Conservation (phyloP, 2,888 invertebrate genomes). For the Syrphus vitripennis region DNA sequence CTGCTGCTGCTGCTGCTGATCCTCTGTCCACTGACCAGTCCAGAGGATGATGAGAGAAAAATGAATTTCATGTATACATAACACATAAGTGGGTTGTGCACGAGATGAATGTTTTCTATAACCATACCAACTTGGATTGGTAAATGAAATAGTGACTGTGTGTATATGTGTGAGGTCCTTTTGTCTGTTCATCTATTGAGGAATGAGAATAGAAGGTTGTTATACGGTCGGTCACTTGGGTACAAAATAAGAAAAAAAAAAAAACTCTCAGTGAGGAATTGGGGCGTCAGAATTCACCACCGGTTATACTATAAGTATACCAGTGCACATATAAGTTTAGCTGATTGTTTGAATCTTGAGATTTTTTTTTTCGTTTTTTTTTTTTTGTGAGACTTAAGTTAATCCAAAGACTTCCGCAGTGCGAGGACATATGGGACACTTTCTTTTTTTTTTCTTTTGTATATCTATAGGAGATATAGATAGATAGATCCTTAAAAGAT, state of each 20-base stretch:
- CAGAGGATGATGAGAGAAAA: constrained; percentile 57
- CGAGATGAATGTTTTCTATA: constrained; percentile 57
- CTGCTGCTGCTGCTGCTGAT: constrained; percentile 30
- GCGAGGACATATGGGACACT: constrained; percentile 33
- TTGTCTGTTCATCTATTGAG: constrained; percentile 30
- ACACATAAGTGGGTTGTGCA: constrained; percentile 24
- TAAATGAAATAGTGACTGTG: not conserved
- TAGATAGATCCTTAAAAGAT: not conserved
- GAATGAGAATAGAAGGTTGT: constrained; percentile 46
- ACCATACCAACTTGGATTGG: constrained; percentile 6
- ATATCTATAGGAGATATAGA: not conserved
- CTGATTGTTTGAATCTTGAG: constrained; percentile 13
- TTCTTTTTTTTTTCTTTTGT: not conserved
- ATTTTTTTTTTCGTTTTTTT: not conserved
- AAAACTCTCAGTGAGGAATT: constrained; percentile 16
- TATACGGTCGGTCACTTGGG: constrained; percentile 64
- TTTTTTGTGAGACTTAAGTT: constrained; percentile 25
- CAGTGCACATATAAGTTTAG: constrained; percentile 1
- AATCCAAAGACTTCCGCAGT: constrained; percentile 54
- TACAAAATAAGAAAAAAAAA: constrained; percentile 28
- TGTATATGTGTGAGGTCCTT: constrained; percentile 36
- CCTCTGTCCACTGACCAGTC: constrained; percentile 35
- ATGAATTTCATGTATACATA: constrained; percentile 31
- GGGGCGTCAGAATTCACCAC: constrained; percentile 22
- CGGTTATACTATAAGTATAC: not conserved